phyloP scores from a whole-genome alignment of 2,113 vertebrate genomes.

The Pyxicephalus adspersus region DNA sequence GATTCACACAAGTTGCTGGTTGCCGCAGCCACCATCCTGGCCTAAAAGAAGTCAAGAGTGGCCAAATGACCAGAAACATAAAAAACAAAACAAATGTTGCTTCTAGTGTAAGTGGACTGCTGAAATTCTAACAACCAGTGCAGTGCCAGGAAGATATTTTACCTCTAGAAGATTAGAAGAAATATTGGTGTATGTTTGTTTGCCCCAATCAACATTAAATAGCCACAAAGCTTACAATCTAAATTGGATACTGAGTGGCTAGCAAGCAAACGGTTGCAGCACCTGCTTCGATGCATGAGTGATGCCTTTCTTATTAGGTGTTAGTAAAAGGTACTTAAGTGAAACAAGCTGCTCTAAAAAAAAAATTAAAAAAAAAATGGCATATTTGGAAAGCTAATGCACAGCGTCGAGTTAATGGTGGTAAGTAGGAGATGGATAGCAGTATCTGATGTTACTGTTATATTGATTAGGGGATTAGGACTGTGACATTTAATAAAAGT shows the following conservation, averaged over 20 bases:
- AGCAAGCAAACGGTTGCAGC: slow-evolving; percentile 19
- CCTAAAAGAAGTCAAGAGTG: slow-evolving; percentile 70
- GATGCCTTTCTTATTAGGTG: background rate
- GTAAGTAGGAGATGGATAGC: slow-evolving; percentile 12
- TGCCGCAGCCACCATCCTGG: slow-evolving; percentile 94
- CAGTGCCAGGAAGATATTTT: background rate
- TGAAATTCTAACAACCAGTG: background rate
- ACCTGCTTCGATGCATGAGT: background rate
- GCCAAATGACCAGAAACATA: slow-evolving; percentile 45
- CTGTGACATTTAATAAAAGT: background rate
- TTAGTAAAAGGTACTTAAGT: background rate
- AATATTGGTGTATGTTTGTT: background rate
- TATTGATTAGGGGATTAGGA: slow-evolving; percentile 5
- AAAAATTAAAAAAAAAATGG: too few species aligned
- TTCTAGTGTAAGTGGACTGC: slow-evolving; percentile 2
- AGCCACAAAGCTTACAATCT: slow-evolving; percentile 54
- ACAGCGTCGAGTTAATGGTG: background rate
- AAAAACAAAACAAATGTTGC: slow-evolving; percentile 19
- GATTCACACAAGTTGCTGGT: slow-evolving; percentile 97
- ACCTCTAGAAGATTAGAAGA: background rate
- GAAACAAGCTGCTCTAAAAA: background rate
- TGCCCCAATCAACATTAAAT: background rate
- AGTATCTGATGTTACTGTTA: background rate
- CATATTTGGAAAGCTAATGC: background rate
- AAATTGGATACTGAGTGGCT: slow-evolving; percentile 33